These are phyloP conservation scores for Diorhabda carinulata DNA, from an alignment of 1,140 invertebrate genomes.

Conservation along the genomic window DNA sequence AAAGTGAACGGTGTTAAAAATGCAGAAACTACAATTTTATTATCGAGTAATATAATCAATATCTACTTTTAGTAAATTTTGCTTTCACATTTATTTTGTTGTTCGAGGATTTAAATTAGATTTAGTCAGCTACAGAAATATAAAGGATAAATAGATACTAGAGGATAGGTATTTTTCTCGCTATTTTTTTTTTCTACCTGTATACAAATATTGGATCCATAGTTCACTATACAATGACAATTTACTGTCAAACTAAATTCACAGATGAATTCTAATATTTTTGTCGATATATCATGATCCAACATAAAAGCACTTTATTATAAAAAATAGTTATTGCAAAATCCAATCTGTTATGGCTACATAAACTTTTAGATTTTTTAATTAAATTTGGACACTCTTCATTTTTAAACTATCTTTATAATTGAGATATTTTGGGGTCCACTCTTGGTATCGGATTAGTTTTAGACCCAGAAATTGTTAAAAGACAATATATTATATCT, in stretches of 20 bases:
- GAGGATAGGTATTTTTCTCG: slow-evolving; percentile 20
- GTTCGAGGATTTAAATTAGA: neutral
- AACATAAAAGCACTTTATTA: neutral
- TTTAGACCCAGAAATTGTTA: too few species aligned
- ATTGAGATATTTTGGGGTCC: too few species aligned
- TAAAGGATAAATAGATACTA: neutral
- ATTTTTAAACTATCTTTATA: too few species aligned
- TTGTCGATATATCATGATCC: neutral
- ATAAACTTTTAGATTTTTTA: too few species aligned
- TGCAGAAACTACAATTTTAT: too few species aligned
- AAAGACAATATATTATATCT: too few species aligned
- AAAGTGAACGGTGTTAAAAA: too few species aligned
- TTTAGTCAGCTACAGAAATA: neutral
- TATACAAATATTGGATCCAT: slow-evolving; percentile 43
- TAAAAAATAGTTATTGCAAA: neutral
- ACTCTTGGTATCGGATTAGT: too few species aligned
- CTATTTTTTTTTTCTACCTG: slow-evolving; percentile 39
- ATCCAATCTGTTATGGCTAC: neutral
- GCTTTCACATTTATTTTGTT: too few species aligned
- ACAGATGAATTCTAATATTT: slow-evolving; percentile 10
- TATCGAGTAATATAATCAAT: too few species aligned
- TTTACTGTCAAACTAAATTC: slow-evolving; percentile 23
- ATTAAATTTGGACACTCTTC: too few species aligned
- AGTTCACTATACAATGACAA: slow-evolving; percentile 45
- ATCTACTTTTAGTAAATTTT: too few species aligned